Conservation (phyloP, 2,888 invertebrate species). For the Chironomus tentans region DNA sequence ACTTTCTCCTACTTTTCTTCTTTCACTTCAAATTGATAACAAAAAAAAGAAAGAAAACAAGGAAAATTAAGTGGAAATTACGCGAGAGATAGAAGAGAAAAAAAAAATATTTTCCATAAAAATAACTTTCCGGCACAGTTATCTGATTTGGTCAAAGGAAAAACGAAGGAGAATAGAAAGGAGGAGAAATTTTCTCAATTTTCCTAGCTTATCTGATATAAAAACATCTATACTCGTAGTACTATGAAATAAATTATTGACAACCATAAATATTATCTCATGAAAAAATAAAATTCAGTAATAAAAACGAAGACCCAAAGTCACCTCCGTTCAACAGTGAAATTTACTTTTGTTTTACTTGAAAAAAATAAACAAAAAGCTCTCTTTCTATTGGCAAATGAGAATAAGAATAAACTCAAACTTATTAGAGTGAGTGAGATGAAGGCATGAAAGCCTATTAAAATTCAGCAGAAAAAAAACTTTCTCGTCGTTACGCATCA, state of each 20-base stretch:
- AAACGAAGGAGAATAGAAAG: too few relatives aligned
- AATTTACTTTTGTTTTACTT: too few relatives aligned
- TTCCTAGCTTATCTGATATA: not conserved
- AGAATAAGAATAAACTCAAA: not conserved
- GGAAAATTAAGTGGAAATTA: not conserved
- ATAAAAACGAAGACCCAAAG: too few relatives aligned
- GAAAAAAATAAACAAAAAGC: not conserved
- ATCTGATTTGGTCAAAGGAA: not conserved
- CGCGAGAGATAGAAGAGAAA: not conserved
- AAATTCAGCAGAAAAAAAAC: not conserved
- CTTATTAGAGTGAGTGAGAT: not conserved
- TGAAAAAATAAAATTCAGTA: too few relatives aligned
- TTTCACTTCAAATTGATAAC: not conserved
- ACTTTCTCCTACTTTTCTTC: not conserved
- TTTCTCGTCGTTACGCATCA: not conserved
- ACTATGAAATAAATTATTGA: not conserved
- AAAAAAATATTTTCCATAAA: not conserved
- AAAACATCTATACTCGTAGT: too few relatives aligned
- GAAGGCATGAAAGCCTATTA: slow-evolving; percentile 4
- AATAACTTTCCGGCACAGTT: not conserved
- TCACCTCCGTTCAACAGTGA: too few relatives aligned
- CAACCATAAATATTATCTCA: not conserved
- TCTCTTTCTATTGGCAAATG: not conserved
- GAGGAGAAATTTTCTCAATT: too few relatives aligned
- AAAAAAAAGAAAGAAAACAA: not conserved